These are phyloP conservation scores for Turnix velox DNA, from an alignment of 2,113 vertebrate species.

Conservation along the genomic window DNA sequence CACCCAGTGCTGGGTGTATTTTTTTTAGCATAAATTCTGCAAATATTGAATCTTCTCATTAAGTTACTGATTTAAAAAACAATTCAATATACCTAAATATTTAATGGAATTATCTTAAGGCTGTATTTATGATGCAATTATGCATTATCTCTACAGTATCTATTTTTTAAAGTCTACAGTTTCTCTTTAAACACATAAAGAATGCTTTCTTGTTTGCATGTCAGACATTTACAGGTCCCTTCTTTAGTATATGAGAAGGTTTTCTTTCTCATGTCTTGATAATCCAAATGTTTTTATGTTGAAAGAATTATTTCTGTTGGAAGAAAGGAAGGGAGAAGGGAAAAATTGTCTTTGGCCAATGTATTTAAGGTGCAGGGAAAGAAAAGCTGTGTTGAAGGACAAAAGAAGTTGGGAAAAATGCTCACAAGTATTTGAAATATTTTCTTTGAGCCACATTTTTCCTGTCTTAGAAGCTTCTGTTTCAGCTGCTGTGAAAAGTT, in stretches of 20 bases:
- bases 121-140: neutral
- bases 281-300: neutral
- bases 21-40: neutral
- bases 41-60: neutral
- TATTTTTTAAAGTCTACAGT: neutral
- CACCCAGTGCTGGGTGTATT: neutral
- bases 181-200: neutral
- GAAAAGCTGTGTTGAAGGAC: neutral
- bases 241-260: neutral
- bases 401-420: neutral
- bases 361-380: neutral
- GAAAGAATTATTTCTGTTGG: neutral
- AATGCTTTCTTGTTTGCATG: neutral
- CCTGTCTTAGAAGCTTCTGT: neutral
- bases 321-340: neutral
- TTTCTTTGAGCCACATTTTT: neutral
- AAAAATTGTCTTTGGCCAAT: neutral
- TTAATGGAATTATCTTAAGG: neutral
- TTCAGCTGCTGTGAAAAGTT: neutral
- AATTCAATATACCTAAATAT: neutral
- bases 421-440: neutral
- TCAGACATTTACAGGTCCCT: neutral
- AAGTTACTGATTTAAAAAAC: neutral
- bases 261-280: neutral
- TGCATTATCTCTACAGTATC: neutral